phyloP scores from a whole-genome alignment of 2,888 invertebrate species.

The Andricus quercusramuli region DNA sequence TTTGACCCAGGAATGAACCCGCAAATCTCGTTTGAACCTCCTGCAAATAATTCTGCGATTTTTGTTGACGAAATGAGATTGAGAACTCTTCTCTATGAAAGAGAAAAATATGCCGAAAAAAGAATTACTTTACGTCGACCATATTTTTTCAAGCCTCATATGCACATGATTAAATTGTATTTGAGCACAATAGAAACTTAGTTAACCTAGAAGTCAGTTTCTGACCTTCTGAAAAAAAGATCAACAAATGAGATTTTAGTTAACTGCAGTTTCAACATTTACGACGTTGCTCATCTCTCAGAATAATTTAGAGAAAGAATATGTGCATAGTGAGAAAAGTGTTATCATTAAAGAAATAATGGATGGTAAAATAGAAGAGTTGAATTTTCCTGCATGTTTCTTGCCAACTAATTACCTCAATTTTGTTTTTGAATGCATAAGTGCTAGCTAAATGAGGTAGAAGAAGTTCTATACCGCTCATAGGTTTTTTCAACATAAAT shows the following conservation, averaged over 20 bases:
- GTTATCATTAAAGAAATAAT: slow-evolving; percentile 8
- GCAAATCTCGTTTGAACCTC: too few relatives aligned
- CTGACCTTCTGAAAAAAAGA: slow-evolving; percentile 33
- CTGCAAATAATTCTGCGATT: too few relatives aligned
- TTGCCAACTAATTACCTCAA: too few relatives aligned
- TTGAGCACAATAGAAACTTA: slow-evolving; percentile 18
- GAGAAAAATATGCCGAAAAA: too few relatives aligned
- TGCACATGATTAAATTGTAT: slow-evolving; percentile 25
- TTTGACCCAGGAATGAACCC: too few relatives aligned
- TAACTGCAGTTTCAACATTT: slow-evolving; percentile 3
- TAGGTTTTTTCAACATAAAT: too few relatives aligned
- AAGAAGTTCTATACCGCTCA: too few relatives aligned
- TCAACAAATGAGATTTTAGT: slow-evolving; percentile 23
- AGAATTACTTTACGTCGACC: too few relatives aligned
- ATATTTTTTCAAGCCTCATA: neutral
- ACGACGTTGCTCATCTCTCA: neutral
- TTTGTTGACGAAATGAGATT: too few relatives aligned
- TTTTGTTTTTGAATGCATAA: too few relatives aligned
- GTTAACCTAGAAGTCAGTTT: slow-evolving; percentile 27
- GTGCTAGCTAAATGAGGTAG: too few relatives aligned
- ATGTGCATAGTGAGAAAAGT: neutral
- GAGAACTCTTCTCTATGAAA: too few relatives aligned
- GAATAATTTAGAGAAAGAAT: neutral
- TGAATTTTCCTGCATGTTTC: neutral
- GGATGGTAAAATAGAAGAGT: slow-evolving; percentile 1